These are phyloP conservation scores for Hylaeus volcanicus DNA, from an alignment of 1,140 invertebrate species.

Conservation along the genomic window DNA sequence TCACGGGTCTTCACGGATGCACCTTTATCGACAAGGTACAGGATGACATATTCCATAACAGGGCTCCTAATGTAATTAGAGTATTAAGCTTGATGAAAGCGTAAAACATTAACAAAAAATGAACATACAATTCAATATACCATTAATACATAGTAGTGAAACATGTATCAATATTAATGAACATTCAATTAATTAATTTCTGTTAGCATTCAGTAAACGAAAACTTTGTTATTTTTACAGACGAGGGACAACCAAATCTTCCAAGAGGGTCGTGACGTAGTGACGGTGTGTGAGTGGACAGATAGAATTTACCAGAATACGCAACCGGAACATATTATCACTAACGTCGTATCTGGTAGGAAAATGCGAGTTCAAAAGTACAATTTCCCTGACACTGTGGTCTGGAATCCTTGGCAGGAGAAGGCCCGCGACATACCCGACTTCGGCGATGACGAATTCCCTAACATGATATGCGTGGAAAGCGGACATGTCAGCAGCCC, in stretches of 20 bases:
- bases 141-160: too few species aligned
- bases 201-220: neutral
- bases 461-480: constrained; percentile 97
- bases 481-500: constrained; percentile 93
- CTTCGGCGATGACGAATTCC: constrained; percentile 97
- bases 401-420: constrained; percentile 98
- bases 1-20: constrained; percentile 94
- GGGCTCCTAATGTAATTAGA: too few species aligned
- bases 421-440: constrained; percentile 95
- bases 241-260: constrained; percentile 90
- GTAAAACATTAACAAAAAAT: too few species aligned
- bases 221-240: constrained; percentile 78
- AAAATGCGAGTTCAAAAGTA: constrained; percentile 96
- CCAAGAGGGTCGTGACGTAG: constrained; percentile 93
- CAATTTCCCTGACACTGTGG: constrained; percentile 96
- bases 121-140: too few species aligned
- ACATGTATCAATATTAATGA: too few species aligned
- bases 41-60: neutral
- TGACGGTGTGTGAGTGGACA: constrained; percentile 94
- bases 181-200: too few species aligned
- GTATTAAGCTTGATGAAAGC: too few species aligned
- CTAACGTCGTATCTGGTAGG: constrained; percentile 93
- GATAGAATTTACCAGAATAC: constrained; percentile 96
- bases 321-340: constrained; percentile 94
- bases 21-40: constrained; percentile 95